Evolutionary conservation across 2,797 vertebrate species (phyloP), one percentile per base, ranked within the genome.

Genomic region (Cossypha caffra): DNA sequence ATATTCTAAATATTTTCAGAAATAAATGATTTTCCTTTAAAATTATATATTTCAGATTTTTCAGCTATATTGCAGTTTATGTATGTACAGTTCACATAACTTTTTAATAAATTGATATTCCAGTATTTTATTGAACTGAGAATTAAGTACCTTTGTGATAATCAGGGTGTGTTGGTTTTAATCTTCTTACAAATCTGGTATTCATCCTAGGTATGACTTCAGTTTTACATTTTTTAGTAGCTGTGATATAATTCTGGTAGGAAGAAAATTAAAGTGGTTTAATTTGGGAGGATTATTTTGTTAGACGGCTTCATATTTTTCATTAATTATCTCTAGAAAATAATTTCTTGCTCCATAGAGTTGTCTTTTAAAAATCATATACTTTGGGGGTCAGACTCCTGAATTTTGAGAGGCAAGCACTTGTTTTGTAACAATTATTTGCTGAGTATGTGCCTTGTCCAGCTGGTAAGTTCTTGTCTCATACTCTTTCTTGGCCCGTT

Each of bases 81-180:
- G 23, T 98, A 97, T 97, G 96, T 98, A 96, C 93, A 97, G 93
- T 97, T 97, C 90, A 96, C 95, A 90, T 98, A 96, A 97, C 92
- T 96, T 98, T 97, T 97, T 97, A 98, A 96, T 98, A 98, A 97
- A 98, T 96, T 94, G 95, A 89, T 97, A 97, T 82, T 94, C 69
- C 96, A 94, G 29, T 96, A 96, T 97, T 97, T 98, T 98, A 97
- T 97, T 98, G 96, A 98, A 93, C 82, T 73, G 81, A 86, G 52
- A 97, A 94, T 96, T 96, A 97, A 96, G 93, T 93, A 68, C 55
- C 17, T 97, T 94, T 97, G 84, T 94, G 90, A 57, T 90, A 78
- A n/a, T 86, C 90, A 85, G 79, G 55, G 50, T 90, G 51, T 88
- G 38, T 94, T 96, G 86, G 42, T 42, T 93, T 96, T 96, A 91